A percentile compares a stretch with the other conserved stretches of the same genome.
Conservation (phyloP, 2,113 vertebrate genomes). For the Ceuthmochares aereus region DNA sequence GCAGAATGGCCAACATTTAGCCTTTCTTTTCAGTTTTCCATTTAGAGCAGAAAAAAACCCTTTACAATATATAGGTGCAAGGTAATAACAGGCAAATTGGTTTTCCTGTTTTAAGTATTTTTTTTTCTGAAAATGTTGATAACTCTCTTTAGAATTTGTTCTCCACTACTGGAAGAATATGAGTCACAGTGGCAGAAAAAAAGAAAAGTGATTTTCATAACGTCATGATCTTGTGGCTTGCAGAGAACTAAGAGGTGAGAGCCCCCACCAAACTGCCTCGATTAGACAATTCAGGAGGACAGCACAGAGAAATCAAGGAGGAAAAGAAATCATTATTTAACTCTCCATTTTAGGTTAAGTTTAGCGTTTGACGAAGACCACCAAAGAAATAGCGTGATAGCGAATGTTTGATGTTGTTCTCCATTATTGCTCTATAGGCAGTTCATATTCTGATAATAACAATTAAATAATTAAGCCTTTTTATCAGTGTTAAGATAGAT, state of each 20-base stretch:
- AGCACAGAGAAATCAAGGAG: conserved; percentile 36
- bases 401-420: background rate
- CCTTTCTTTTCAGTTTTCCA: background rate
- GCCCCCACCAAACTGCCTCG: conserved; percentile 62
- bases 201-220: background rate
- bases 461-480: background rate
- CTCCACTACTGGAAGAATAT: background rate
- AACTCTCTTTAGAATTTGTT: background rate
- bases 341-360: background rate
- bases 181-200: background rate
- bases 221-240: conserved; percentile 77
- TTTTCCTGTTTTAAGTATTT: background rate
- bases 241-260: conserved; percentile 50
- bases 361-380: background rate
- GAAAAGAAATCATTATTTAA: background rate
- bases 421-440: background rate
- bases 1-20: background rate
- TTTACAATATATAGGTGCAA: background rate
- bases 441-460: background rate
- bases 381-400: background rate
- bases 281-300: conserved; percentile 52
- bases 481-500: background rate
- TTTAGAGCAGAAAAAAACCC: background rate
- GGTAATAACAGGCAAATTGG: background rate
- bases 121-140: background rate